Evolutionary conservation across 2,113 vertebrate genomes (phyloP).

Genomic region (Cheirogaleus medius): DNA sequence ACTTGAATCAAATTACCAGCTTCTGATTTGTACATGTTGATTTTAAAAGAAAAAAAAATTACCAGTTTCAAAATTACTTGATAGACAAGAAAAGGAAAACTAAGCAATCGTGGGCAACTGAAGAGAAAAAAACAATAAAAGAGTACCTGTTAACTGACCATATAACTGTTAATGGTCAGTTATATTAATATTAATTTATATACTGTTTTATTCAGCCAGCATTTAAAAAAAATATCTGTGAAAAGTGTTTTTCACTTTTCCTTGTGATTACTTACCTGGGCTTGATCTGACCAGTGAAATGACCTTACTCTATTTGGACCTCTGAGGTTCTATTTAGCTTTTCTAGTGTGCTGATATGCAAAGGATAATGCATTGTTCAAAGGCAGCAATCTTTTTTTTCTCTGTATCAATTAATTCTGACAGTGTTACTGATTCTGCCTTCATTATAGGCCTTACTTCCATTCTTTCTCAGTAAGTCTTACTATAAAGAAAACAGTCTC

Average conservation of each 20-base stretch:
- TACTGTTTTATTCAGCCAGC: background rate
- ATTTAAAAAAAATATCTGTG: background rate
- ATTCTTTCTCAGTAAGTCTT: background rate
- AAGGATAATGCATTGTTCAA: background rate
- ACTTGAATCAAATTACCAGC: conserved; percentile 19
- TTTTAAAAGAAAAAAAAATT: too few relatives aligned
- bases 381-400: background rate
- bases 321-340: background rate
- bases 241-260: background rate
- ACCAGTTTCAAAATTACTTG: conserved; percentile 26
- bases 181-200: background rate
- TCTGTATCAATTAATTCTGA: background rate
- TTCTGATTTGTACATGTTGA: background rate
- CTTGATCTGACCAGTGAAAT: background rate
- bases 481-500: background rate
- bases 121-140: background rate
- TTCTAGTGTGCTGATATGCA: background rate
- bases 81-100: background rate
- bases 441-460: background rate
- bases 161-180: too few relatives aligned
- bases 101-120: background rate
- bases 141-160: background rate
- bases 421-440: background rate
- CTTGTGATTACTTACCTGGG: background rate
- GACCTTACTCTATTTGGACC: background rate